Evolutionary conservation across 2,113 vertebrate species (phyloP).

Genomic region (Trogon melanurus): DNA sequence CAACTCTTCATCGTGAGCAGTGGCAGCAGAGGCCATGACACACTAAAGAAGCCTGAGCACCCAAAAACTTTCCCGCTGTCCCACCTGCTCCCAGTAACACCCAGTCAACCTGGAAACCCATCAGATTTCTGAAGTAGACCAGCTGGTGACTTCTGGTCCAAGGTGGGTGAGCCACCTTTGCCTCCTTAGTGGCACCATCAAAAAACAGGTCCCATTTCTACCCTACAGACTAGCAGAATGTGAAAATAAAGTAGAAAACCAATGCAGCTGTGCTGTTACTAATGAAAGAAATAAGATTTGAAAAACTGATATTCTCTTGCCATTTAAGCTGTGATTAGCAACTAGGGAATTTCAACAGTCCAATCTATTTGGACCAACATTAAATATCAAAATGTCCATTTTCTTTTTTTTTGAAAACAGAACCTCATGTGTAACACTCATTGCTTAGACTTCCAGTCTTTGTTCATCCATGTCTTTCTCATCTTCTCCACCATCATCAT

Average conservation of each 20-base stretch:
- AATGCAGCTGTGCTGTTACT: neutral
- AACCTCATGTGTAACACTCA: neutral
- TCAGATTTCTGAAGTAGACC: neutral
- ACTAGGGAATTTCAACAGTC: neutral
- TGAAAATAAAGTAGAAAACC: neutral
- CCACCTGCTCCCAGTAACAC: neutral
- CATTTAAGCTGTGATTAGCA: neutral
- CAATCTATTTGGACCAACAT: neutral
- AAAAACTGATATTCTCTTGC: neutral
- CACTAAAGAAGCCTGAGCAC: neutral
- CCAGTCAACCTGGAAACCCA: neutral
- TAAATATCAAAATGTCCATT: neutral
- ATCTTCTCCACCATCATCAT: neutral
- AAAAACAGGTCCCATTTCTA: neutral
- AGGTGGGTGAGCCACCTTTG: neutral
- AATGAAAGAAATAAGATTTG: neutral
- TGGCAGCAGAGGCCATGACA: neutral
- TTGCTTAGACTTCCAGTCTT: neutral
- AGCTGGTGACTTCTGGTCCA: neutral
- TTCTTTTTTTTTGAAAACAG: neutral
- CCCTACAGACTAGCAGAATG: rapidly evolving
- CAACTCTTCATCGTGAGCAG: neutral
- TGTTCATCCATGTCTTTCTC: neutral
- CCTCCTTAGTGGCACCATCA: neutral
- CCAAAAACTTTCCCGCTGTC: neutral